These are phyloP conservation scores for silkworm (Bombyx mori) DNA, from an alignment of 1,140 invertebrate species.

Conservation along the genomic window DNA sequence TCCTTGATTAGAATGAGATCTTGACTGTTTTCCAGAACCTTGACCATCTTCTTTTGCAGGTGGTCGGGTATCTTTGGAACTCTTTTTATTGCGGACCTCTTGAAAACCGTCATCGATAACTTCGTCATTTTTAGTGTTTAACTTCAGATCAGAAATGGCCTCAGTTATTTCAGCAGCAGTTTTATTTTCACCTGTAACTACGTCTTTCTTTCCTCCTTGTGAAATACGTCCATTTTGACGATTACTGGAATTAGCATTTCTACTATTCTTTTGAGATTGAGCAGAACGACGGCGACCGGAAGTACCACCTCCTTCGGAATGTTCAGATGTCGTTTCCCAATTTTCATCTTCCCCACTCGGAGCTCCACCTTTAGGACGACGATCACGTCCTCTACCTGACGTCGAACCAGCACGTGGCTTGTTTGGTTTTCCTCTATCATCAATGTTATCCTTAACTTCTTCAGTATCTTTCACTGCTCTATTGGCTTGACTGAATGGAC, in stretches of 20 bases:
- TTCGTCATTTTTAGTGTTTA: constrained; percentile 55
- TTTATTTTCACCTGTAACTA: constrained; percentile 32
- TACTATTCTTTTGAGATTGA: constrained; percentile 36
- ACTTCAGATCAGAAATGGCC: constrained; percentile 60
- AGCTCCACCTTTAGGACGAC: constrained; percentile 73
- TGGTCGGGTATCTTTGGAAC: constrained; percentile 74
- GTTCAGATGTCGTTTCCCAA: constrained; percentile 80
- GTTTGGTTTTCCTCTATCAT: constrained; percentile 63
- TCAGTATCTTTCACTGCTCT: constrained; percentile 65
- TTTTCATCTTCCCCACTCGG: constrained; percentile 74
- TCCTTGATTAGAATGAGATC: constrained; percentile 62
- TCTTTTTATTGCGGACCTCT: constrained; percentile 88
- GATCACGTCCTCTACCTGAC: constrained; percentile 72
- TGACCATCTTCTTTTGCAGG: constrained; percentile 69
- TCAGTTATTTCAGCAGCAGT: constrained; percentile 46
- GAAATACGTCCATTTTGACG: constrained; percentile 40
- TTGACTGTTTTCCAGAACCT: constrained; percentile 46
- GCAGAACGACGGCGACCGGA: constrained; percentile 52
- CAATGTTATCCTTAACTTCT: constrained; percentile 55
- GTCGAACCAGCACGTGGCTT: constrained; percentile 80
- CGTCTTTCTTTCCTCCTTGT: constrained; percentile 45
- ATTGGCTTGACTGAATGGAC: constrained; percentile 77
- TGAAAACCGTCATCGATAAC: constrained; percentile 84
- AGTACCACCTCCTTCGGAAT: constrained; percentile 73
- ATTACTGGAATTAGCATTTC: constrained; percentile 40